Conservation (phyloP, 2,113 vertebrate genomes). For the Ardeotis arabs region DNA sequence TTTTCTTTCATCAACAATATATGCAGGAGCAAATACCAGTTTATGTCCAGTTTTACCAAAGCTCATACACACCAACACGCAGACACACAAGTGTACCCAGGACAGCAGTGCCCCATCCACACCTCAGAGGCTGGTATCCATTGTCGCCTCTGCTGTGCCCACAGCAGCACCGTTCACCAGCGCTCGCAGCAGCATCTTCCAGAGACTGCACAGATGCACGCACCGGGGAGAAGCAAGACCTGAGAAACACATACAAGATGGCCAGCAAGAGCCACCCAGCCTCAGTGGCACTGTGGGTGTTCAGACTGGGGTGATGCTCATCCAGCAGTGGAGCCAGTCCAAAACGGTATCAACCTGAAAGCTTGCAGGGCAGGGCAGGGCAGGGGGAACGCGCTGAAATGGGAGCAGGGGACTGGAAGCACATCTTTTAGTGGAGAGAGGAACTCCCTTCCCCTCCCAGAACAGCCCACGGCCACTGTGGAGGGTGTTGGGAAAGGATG, state of each 20-base stretch:
- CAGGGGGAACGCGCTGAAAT: background rate
- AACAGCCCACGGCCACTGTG: background rate
- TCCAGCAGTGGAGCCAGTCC: background rate
- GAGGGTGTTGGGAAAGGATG: background rate
- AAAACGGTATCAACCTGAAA: background rate
- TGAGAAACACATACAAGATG: background rate
- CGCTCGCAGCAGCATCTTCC: background rate
- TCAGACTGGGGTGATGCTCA: background rate
- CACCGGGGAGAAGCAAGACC: background rate
- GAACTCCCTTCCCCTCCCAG: background rate
- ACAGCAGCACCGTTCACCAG: background rate
- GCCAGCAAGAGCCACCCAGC: background rate
- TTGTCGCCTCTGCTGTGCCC: background rate
- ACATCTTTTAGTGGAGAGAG: background rate
- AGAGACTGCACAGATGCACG: accelerated
- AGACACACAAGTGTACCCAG: background rate
- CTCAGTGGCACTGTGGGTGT: background rate
- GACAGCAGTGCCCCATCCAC: background rate
- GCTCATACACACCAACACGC: background rate
- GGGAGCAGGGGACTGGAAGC: background rate
- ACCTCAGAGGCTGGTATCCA: background rate
- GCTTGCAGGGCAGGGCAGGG: background rate
- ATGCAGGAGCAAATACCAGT: background rate
- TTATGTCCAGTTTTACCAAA: background rate
- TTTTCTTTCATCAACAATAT: background rate